Evolutionary conservation across 2,113 vertebrate species (phyloP).

Genomic region (Pavo muticus): DNA sequence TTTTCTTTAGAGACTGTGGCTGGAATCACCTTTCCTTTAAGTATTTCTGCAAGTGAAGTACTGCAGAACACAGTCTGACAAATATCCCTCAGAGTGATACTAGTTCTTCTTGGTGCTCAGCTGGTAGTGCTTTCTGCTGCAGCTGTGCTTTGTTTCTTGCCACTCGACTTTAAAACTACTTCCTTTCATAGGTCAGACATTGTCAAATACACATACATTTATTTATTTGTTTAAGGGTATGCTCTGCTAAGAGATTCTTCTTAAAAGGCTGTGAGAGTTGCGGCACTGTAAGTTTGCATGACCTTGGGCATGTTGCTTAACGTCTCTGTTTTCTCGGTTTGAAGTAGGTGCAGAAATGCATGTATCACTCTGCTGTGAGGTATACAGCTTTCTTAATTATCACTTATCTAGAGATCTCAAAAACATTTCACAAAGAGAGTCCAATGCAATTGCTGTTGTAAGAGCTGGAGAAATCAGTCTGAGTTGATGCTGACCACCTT

Average conservation of each 20-base stretch:
- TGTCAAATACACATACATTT: constrained; percentile 48
- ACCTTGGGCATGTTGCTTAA: constrained; percentile 57
- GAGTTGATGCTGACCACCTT: constrained; percentile 41
- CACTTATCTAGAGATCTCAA: constrained; percentile 56
- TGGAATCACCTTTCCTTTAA: neutral
- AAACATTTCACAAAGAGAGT: constrained; percentile 60
- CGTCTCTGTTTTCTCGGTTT: constrained; percentile 47
- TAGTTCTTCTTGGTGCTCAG: neutral
- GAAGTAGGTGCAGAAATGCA: constrained; percentile 59
- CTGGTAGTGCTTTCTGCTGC: constrained; percentile 19
- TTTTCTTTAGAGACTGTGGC: neutral
- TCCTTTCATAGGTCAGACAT: constrained; percentile 49
- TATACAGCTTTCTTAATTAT: constrained; percentile 60
- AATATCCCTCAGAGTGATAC: neutral
- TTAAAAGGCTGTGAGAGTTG: neutral
- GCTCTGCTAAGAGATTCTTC: constrained; percentile 1
- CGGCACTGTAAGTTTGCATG: constrained; percentile 4
- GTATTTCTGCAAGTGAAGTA: neutral
- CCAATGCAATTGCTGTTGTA: constrained; percentile 35
- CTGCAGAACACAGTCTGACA: neutral
- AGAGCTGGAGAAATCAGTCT: constrained; percentile 47
- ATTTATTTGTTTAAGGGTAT: constrained; percentile 41
- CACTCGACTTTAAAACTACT: constrained; percentile 39
- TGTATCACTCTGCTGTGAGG: constrained; percentile 25
- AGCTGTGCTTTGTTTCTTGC: constrained; percentile 56